These are phyloP conservation scores for Catalaphyllia jardinei DNA, from an alignment of 64 coral and sea anemone genomes.

Conservation along the genomic window DNA sequence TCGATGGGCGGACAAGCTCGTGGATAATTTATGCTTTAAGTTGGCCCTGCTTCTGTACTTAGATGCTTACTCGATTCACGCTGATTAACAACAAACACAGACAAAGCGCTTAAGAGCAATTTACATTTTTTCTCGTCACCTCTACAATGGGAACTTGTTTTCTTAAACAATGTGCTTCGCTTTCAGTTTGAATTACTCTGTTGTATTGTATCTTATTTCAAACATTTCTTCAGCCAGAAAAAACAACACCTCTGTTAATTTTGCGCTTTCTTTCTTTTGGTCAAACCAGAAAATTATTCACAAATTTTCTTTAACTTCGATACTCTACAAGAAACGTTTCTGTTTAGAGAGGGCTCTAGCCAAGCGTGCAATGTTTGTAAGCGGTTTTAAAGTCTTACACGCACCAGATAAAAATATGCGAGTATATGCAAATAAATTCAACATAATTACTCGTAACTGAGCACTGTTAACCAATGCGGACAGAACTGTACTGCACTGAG, in stretches of 20 bases:
- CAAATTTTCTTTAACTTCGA: neutral
- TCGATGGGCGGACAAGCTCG: neutral
- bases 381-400: neutral
- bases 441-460: neutral
- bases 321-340: neutral
- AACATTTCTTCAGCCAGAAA: neutral
- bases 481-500: neutral
- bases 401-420: neutral
- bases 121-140: neutral
- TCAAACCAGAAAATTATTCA: neutral
- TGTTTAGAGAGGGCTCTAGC: neutral
- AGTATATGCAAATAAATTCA: slow-evolving; percentile 6
- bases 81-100: neutral
- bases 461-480: neutral
- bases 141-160: slow-evolving; percentile 11
- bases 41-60: too few relatives aligned
- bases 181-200: neutral
- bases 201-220: neutral
- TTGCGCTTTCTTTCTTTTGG: neutral
- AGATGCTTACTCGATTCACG: neutral
- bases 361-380: slow-evolving; percentile 2
- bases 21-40: too few relatives aligned
- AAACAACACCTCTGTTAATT: neutral
- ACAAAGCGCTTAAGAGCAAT: neutral
- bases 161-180: neutral